These are phyloP conservation scores for Podilymbus podiceps DNA, from an alignment of 2,113 vertebrate species.

Conservation along the genomic window DNA sequence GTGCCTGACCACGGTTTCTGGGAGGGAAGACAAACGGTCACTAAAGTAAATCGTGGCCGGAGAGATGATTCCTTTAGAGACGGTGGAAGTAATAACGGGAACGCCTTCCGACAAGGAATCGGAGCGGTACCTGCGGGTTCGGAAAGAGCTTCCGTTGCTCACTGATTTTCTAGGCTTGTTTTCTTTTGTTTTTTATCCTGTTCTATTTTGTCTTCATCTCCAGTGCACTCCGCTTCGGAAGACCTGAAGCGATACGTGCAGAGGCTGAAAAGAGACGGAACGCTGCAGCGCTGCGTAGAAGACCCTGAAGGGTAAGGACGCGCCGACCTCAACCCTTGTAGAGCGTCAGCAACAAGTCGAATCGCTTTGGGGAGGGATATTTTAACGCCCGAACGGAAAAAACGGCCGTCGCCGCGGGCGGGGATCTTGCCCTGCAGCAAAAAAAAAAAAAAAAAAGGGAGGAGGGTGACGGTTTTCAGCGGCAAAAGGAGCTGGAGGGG, in stretches of 20 bases:
- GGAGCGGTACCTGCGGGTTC: rapidly evolving
- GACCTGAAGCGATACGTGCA: constrained; percentile 60
- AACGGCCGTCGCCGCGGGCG: rapidly evolving
- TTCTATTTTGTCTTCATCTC: not conserved
- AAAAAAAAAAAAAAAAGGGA: no score
- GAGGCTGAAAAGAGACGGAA: constrained; percentile 63
- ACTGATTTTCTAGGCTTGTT: no score
- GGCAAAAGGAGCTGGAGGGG: no score
- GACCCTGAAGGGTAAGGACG: not conserved
- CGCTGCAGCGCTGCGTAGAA: constrained; percentile 63
- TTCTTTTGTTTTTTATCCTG: not conserved
- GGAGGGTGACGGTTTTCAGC: no score
- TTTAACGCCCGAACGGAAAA: not conserved
- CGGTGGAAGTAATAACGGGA: rapidly evolving
- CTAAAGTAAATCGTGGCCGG: rapidly evolving
- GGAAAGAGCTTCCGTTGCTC: not conserved
- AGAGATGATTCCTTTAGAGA: not conserved
- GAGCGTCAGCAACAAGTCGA: rapidly evolving
- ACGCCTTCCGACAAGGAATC: not conserved
- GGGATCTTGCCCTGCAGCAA: not conserved
- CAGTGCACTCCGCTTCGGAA: constrained; percentile 58
- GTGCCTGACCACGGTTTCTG: rapidly evolving
- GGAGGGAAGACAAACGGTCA: not conserved
- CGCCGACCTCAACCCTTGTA: rapidly evolving
- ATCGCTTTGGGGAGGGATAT: not conserved